phyloP scores from a whole-genome alignment of 2,888 invertebrate species.

The Lasioglossum morio region DNA sequence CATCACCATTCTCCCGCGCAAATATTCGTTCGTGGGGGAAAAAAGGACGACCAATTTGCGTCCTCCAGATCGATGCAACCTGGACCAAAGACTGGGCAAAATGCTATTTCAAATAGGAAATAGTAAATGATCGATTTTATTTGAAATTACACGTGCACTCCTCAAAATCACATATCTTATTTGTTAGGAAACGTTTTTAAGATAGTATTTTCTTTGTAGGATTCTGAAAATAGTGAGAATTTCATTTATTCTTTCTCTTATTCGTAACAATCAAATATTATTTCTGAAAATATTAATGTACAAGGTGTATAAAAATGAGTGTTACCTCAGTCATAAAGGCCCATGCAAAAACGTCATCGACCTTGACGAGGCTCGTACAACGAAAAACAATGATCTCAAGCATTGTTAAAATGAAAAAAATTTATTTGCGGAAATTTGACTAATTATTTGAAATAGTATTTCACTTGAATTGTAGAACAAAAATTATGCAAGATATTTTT shows the following conservation, averaged over 20 bases:
- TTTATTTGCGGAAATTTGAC: background rate
- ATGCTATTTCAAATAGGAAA: background rate
- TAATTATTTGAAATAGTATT: background rate
- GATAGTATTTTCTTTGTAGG: background rate
- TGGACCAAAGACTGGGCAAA: background rate
- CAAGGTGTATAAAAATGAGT: background rate
- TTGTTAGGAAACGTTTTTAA: background rate
- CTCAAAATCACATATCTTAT: background rate
- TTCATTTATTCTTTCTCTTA: background rate
- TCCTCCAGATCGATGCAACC: conserved; percentile 41
- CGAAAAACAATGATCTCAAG: background rate
- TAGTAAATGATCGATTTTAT: background rate
- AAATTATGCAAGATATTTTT: background rate
- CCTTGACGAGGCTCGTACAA: background rate
- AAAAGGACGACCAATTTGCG: conserved; percentile 37
- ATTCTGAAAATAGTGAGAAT: background rate
- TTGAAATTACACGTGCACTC: background rate
- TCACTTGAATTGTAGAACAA: background rate
- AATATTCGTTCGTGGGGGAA: conserved; percentile 25
- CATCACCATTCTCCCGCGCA: conserved; percentile 53
- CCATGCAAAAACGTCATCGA: background rate
- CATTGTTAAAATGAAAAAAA: background rate
- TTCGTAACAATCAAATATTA: background rate
- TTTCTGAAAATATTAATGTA: background rate
- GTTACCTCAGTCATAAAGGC: background rate